These are phyloP conservation scores for Hylaeus anthracinus DNA, from an alignment of 1,140 invertebrate genomes.

Conservation along the genomic window DNA sequence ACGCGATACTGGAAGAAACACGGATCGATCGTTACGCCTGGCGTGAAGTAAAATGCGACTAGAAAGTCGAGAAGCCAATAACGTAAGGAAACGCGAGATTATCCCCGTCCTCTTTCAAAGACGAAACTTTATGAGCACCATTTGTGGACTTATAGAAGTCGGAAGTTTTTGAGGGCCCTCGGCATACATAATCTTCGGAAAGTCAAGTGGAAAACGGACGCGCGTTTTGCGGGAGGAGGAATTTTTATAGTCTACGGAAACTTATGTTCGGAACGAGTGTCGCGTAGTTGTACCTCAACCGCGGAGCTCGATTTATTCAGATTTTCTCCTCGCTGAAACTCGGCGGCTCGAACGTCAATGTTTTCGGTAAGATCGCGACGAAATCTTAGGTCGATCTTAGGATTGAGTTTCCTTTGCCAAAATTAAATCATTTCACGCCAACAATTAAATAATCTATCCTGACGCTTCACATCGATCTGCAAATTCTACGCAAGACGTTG, in stretches of 20 bases:
- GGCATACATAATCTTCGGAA: slow-evolving; percentile 39
- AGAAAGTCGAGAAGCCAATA: slow-evolving; percentile 19
- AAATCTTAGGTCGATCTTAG: background rate
- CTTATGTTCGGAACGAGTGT: slow-evolving; percentile 3
- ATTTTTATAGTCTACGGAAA: slow-evolving; percentile 10
- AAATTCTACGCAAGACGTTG: too few relatives aligned
- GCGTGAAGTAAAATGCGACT: slow-evolving; percentile 1
- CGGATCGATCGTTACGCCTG: background rate
- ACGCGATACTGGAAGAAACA: background rate
- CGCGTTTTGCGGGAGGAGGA: background rate
- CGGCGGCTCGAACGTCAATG: background rate
- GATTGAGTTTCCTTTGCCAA: too few relatives aligned
- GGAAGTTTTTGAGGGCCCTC: slow-evolving; percentile 35
- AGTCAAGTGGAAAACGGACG: slow-evolving; percentile 1
- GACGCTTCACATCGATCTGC: too few relatives aligned
- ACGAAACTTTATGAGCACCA: slow-evolving; percentile 33
- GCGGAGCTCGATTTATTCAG: background rate
- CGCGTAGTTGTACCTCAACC: background rate
- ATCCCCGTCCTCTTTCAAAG: slow-evolving; percentile 1
- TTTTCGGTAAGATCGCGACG: background rate
- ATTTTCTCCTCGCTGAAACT: background rate
- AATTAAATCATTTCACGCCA: too few relatives aligned
- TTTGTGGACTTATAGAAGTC: slow-evolving; percentile 34
- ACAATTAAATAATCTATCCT: too few relatives aligned
- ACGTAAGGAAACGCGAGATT: slow-evolving; percentile 17